A percentile compares a stretch with the other conserved stretches of the same genome.
Conservation (phyloP, 2,888 invertebrate genomes). For the Nowickia ferox region DNA sequence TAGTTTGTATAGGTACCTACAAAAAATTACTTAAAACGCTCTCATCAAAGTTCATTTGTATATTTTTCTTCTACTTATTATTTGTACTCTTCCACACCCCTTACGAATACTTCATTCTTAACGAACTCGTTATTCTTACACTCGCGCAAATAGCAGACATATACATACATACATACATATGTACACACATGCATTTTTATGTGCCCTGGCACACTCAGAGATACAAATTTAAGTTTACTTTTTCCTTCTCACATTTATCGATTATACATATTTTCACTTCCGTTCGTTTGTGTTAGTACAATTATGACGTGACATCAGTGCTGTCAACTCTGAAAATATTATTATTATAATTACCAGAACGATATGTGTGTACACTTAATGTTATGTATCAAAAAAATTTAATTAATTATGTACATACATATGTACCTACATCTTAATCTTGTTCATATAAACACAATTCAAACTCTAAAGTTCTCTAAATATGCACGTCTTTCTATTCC, state of each 20-base stretch:
- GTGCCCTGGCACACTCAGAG: neutral
- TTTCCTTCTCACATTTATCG: slow-evolving; percentile 59
- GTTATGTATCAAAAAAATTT: too few relatives aligned
- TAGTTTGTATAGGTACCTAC: slow-evolving; percentile 20
- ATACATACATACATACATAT: too few relatives aligned
- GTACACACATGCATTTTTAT: too few relatives aligned
- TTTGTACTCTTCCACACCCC: slow-evolving; percentile 48
- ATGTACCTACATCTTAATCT: too few relatives aligned
- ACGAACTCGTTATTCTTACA: slow-evolving; percentile 31
- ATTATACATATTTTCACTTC: slow-evolving; percentile 64
- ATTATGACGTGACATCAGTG: slow-evolving; percentile 72
- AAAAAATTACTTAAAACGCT: slow-evolving; percentile 16
- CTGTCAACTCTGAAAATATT: neutral
- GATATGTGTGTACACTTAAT: neutral
- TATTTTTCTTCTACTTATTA: slow-evolving; percentile 1
- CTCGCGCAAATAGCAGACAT: neutral
- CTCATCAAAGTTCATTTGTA: neutral
- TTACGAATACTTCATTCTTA: slow-evolving; percentile 15
- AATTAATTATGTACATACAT: too few relatives aligned
- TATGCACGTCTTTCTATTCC: too few relatives aligned
- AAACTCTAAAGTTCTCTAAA: too few relatives aligned
- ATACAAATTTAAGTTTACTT: slow-evolving; percentile 44
- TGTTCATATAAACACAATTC: too few relatives aligned
- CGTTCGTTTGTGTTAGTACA: slow-evolving; percentile 68
- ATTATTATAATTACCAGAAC: neutral